A percentile compares a stretch with the other conserved stretches of the same genome.
phyloP scores from a whole-genome alignment of 2,888 invertebrate species.

The Cerceris ruficornis region DNA sequence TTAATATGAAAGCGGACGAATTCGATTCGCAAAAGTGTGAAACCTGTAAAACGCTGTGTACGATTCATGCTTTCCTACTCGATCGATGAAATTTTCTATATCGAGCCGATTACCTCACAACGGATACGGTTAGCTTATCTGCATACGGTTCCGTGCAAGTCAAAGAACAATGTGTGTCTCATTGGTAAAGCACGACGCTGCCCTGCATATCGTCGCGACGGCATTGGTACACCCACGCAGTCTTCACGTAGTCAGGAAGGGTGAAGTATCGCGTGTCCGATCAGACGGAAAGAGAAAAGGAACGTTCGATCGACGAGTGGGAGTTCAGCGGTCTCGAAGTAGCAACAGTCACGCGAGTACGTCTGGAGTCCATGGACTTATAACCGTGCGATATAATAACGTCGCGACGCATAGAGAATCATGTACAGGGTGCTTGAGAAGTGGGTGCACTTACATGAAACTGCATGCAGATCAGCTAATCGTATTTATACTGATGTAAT shows the following conservation, averaged over 20 bases:
- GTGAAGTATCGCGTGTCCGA: conserved; percentile 15
- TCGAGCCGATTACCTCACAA: no score
- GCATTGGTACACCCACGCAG: conserved; percentile 28
- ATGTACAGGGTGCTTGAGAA: background rate
- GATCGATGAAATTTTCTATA: no score
- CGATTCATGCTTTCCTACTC: no score
- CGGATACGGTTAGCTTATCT: no score
- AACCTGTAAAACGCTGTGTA: no score
- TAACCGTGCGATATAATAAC: conserved; percentile 6
- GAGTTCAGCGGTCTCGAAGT: conserved; percentile 57
- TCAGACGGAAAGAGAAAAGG: background rate
- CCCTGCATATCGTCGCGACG: conserved; percentile 10
- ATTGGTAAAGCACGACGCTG: background rate
- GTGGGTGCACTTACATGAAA: no score
- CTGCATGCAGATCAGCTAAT: no score
- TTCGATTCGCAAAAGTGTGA: no score
- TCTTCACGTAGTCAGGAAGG: background rate
- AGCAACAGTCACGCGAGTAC: conserved; percentile 55
- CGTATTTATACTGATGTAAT: no score
- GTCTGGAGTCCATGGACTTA: conserved; percentile 34
- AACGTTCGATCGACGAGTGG: conserved; percentile 34
- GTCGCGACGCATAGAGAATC: background rate
- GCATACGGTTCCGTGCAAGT: no score
- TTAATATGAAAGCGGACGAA: no score
- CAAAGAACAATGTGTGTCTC: no score